Percentiles rank a stretch among this genome's conserved stretches.
Conservation (phyloP, 2,113 vertebrate genomes). For the Crotalus viridis region DNA sequence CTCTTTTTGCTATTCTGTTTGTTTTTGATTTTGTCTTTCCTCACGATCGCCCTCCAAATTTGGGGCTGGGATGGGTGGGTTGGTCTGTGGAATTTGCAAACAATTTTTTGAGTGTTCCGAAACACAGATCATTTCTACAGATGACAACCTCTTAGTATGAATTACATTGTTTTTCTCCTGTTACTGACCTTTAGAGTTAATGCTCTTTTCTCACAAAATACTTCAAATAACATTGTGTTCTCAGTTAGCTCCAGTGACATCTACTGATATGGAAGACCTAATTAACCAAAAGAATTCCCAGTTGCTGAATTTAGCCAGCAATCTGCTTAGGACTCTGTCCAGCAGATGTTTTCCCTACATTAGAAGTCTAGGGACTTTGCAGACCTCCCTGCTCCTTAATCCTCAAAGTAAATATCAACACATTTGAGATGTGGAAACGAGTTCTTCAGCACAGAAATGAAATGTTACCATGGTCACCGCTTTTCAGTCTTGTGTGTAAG, state of each 20-base stretch:
- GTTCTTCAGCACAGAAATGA: conserved; percentile 38
- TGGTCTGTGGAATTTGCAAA: conserved; percentile 42
- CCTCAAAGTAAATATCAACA: conserved; percentile 73
- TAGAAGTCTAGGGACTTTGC: conserved; percentile 54
- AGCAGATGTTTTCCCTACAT: conserved; percentile 66
- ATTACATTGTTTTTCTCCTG: conserved; percentile 35
- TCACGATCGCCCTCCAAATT: too few relatives aligned
- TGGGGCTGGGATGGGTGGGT: background rate
- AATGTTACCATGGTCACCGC: conserved; percentile 64
- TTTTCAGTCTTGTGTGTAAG: conserved; percentile 34
- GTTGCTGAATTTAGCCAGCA: conserved; percentile 48
- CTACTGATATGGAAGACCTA: conserved; percentile 50
- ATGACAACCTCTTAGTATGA: conserved; percentile 41
- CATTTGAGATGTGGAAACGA: conserved; percentile 64
- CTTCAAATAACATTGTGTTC: conserved; percentile 47
- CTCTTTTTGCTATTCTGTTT: background rate
- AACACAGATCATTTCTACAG: conserved; percentile 44
- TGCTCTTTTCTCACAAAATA: conserved; percentile 34
- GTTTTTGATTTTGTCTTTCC: background rate
- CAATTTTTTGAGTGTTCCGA: conserved; percentile 32
- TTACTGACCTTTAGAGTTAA: conserved; percentile 48
- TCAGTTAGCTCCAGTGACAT: conserved; percentile 47
- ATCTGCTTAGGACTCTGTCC: conserved; percentile 51
- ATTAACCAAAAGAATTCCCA: conserved; percentile 62
- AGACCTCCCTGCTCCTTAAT: conserved; percentile 67